A percentile compares a stretch with the other conserved stretches of the same genome.
Conservation (phyloP, 2,113 vertebrate species). For the Orycteropus afer region DNA sequence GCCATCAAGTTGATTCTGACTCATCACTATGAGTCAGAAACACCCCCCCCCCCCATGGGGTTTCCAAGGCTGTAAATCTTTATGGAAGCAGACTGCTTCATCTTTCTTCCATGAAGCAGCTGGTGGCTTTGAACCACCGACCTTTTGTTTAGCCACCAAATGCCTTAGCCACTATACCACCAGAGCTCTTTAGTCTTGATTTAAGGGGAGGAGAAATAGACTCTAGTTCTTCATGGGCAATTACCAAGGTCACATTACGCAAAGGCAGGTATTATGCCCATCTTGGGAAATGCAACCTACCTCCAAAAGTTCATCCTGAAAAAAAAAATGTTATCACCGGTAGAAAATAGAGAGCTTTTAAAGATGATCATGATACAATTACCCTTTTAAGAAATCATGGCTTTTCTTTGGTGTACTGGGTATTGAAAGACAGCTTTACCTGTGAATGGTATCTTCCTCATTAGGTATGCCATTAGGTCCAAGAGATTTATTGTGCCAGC, state of each 20-base stretch:
- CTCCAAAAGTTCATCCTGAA: background rate
- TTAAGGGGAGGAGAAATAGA: background rate
- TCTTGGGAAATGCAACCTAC: background rate
- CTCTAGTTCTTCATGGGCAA: background rate
- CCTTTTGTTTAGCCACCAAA: no score
- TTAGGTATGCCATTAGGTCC: background rate
- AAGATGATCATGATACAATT: background rate
- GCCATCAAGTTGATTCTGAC: no score
- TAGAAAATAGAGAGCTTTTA: conserved; percentile 11
- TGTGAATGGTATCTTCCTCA: background rate
- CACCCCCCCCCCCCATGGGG: no score
- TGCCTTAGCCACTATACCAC: no score
- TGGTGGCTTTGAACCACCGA: no score
- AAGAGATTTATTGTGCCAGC: background rate
- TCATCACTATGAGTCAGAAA: no score
- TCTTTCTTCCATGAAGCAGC: no score
- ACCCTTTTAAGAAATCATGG: background rate
- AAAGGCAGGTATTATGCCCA: background rate
- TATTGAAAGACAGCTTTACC: conserved; percentile 9
- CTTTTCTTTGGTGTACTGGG: background rate
- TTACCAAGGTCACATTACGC: background rate
- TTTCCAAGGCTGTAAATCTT: no score
- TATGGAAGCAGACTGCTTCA: no score
- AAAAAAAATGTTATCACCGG: background rate
- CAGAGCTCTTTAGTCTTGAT: no score